A percentile compares a stretch with the other conserved stretches of the same genome.
Evolutionary conservation across 2,888 invertebrate genomes (phyloP).

Genomic region (Diarsia mendica): DNA sequence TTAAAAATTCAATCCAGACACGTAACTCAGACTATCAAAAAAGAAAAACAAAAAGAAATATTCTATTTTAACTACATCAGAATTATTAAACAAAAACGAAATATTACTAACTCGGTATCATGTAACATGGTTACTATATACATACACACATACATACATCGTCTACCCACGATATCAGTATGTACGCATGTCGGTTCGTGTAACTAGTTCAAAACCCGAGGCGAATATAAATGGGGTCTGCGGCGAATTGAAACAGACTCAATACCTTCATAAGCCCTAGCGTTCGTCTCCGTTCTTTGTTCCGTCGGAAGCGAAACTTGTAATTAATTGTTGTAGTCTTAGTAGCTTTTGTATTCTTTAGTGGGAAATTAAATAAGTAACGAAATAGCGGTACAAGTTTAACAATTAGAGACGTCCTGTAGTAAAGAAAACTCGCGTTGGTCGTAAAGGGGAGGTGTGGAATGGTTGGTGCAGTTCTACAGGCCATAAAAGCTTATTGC

Average conservation of each 20-base stretch:
- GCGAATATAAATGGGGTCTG: constrained; percentile 57
- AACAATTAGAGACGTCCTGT: constrained; percentile 28
- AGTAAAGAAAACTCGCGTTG: constrained; percentile 14
- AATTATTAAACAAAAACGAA: constrained; percentile 8
- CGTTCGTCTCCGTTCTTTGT: constrained; percentile 55
- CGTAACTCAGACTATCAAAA: background rate
- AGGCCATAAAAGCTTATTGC: constrained; percentile 46
- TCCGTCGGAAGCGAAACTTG: constrained; percentile 39
- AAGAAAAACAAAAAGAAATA: background rate
- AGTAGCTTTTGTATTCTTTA: constrained; percentile 49
- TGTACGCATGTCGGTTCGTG: constrained; percentile 44
- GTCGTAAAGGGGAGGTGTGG: constrained; percentile 37
- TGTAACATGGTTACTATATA: constrained; percentile 2
- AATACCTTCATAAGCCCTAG: constrained; percentile 51
- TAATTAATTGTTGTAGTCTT: constrained; percentile 51
- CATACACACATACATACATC: constrained; percentile 25
- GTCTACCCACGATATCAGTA: constrained; percentile 46
- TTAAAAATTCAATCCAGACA: background rate
- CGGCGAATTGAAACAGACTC: constrained; percentile 54
- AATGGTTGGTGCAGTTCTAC: constrained; percentile 45
- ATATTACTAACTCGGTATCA: constrained; percentile 25
- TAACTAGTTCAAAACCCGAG: constrained; percentile 59
- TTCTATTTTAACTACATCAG: constrained; percentile 1
- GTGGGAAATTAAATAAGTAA: constrained; percentile 49
- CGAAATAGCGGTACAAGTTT: constrained; percentile 31